Percentiles rank a stretch among this genome's conserved stretches.
Evolutionary conservation across 2,113 vertebrate species (phyloP).

Genomic region (Sarotherodon lohbergeri): DNA sequence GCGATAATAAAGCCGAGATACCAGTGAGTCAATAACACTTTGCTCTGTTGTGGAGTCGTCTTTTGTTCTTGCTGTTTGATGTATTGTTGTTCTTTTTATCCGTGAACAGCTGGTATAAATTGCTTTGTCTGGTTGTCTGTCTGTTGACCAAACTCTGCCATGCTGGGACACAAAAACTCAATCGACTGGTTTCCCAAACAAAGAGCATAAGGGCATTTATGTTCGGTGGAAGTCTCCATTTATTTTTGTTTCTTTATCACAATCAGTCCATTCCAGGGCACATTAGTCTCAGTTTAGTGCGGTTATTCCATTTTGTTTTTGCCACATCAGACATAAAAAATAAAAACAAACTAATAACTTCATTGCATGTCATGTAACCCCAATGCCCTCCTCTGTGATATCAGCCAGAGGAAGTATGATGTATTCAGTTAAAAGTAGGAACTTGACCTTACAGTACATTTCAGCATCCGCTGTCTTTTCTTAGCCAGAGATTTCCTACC

Average conservation of each 20-base stretch:
- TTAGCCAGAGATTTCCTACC: constrained; percentile 11
- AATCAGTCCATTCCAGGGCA: neutral
- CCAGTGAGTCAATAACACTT: neutral
- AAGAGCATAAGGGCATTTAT: neutral
- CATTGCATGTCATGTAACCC: neutral
- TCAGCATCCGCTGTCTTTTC: neutral
- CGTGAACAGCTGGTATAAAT: neutral
- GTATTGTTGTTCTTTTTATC: constrained; percentile 9
- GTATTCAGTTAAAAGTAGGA: neutral
- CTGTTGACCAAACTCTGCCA: neutral
- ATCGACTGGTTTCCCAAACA: neutral
- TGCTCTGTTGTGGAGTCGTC: neutral
- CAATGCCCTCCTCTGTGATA: neutral
- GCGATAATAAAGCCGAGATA: neutral
- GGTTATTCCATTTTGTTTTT: neutral
- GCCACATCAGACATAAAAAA: neutral
- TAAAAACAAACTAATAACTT: neutral
- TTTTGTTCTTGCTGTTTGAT: constrained; percentile 14
- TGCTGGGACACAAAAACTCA: neutral
- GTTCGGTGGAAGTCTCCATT: neutral
- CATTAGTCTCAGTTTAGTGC: neutral
- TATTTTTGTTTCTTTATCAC: neutral
- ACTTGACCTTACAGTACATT: neutral
- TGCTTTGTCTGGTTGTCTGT: constrained; percentile 2
- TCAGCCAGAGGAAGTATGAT: neutral